Evolutionary conservation across 2,797 vertebrate species (phyloP).

Genomic region (Hippoglossus hippoglossus): DNA sequence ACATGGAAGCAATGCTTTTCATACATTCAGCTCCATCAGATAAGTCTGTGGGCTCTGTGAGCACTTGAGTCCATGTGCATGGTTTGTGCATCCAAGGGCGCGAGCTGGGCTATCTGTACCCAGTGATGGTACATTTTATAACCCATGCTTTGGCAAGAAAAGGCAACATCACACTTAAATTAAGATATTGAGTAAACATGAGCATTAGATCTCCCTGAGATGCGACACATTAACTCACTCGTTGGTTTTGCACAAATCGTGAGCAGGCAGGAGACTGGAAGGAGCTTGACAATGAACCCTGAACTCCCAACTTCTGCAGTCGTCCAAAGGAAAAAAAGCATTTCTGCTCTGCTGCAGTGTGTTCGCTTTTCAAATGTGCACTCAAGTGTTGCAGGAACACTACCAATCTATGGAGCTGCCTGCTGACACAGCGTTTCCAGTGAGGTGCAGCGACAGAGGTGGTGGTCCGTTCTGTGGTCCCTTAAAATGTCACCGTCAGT

Average conservation of each 20-base stretch:
- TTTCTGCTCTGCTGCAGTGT: background rate
- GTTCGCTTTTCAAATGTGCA: background rate
- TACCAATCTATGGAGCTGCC: background rate
- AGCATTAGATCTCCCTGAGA: too few relatives aligned
- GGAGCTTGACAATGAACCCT: background rate
- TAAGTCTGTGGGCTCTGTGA: too few relatives aligned
- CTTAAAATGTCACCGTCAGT: background rate
- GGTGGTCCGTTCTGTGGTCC: background rate
- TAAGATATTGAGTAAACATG: too few relatives aligned
- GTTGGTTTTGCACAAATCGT: background rate
- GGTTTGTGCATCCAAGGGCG: too few relatives aligned
- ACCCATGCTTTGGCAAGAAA: too few relatives aligned
- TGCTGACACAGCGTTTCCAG: background rate
- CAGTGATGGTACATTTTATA: too few relatives aligned
- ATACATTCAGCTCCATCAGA: too few relatives aligned
- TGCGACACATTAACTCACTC: too few relatives aligned
- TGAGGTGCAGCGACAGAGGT: background rate
- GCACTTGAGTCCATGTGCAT: too few relatives aligned
- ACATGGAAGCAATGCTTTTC: background rate
- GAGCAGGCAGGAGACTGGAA: background rate
- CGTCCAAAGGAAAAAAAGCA: background rate
- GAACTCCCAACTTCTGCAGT: background rate
- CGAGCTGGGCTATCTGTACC: too few relatives aligned
- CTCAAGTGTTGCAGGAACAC: background rate
- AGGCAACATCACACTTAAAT: too few relatives aligned